phyloP scores from a whole-genome alignment of 2,888 invertebrate genomes.

The Pristionchus fissidentatus region DNA sequence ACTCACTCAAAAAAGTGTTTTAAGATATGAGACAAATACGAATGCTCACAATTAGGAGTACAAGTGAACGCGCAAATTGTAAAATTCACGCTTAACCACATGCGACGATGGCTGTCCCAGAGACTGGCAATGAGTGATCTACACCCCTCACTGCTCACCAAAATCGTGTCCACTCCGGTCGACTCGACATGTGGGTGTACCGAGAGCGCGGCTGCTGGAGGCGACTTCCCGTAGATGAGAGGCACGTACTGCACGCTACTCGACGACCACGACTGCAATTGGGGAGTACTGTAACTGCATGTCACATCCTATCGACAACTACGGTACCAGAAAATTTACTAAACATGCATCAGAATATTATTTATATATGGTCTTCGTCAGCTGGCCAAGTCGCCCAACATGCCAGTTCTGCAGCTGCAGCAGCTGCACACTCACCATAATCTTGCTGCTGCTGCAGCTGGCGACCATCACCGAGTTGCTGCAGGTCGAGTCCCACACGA shows the following conservation, averaged over 20 bases:
- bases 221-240: slow-evolving; percentile 39
- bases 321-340: too few species aligned
- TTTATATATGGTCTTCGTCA: too few species aligned
- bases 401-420: too few species aligned
- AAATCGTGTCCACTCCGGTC: not conserved
- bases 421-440: slow-evolving; percentile 43
- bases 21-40: not conserved
- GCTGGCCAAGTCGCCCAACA: too few species aligned
- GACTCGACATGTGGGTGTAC: slow-evolving; percentile 38
- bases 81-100: too few species aligned
- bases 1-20: not conserved
- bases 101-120: too few species aligned
- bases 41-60: not conserved
- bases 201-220: slow-evolving; percentile 27
- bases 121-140: not conserved
- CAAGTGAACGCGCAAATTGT: not conserved
- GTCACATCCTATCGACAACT: not conserved
- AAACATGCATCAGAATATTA: too few species aligned
- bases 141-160: slow-evolving; percentile 12
- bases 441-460: slow-evolving; percentile 9
- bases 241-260: slow-evolving; percentile 44
- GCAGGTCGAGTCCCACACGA: slow-evolving; percentile 39
- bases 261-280: slow-evolving; percentile 46
- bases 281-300: not conserved
- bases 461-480: slow-evolving; percentile 21